A percentile compares a stretch with the other conserved stretches of the same genome.
These are phyloP conservation scores for Parascotia fuliginaria DNA, from an alignment of 2,888 invertebrate genomes.

Conservation along the genomic window DNA sequence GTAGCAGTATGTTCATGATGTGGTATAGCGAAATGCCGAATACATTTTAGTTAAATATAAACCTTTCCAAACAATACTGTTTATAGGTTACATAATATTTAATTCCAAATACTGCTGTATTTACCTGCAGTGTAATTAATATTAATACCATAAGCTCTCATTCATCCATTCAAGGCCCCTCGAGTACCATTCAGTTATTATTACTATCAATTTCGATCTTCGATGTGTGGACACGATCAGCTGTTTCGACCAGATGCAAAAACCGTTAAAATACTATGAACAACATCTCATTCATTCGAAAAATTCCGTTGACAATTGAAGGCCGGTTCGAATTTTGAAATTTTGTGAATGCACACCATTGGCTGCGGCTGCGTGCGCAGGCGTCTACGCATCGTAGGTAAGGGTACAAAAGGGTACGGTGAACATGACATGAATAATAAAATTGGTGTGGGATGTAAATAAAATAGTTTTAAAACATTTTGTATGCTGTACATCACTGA, in stretches of 20 bases:
- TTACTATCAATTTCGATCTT: not conserved
- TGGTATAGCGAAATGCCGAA: no score
- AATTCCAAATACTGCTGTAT: not conserved
- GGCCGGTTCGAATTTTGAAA: slow-evolving; percentile 24
- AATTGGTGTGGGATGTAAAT: not conserved
- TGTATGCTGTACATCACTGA: no score
- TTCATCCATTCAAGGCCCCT: not conserved
- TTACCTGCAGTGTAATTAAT: not conserved
- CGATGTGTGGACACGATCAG: slow-evolving; percentile 35
- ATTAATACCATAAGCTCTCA: not conserved
- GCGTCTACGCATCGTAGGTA: slow-evolving; percentile 42
- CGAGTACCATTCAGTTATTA: not conserved
- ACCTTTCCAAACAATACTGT: not conserved
- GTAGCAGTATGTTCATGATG: no score
- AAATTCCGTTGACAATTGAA: slow-evolving; percentile 29
- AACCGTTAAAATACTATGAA: slow-evolving; percentile 42
- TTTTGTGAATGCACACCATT: slow-evolving; percentile 35
- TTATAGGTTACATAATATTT: no score
- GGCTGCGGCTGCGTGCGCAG: slow-evolving; percentile 32
- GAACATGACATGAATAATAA: not conserved
- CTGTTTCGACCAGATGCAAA: slow-evolving; percentile 41
- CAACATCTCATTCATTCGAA: slow-evolving; percentile 36
- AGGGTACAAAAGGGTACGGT: slow-evolving; percentile 22
- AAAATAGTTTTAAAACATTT: no score
- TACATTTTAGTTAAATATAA: no score